phyloP scores from a whole-genome alignment of 2,113 vertebrate genomes.

The Oxyura jamaicensis region DNA sequence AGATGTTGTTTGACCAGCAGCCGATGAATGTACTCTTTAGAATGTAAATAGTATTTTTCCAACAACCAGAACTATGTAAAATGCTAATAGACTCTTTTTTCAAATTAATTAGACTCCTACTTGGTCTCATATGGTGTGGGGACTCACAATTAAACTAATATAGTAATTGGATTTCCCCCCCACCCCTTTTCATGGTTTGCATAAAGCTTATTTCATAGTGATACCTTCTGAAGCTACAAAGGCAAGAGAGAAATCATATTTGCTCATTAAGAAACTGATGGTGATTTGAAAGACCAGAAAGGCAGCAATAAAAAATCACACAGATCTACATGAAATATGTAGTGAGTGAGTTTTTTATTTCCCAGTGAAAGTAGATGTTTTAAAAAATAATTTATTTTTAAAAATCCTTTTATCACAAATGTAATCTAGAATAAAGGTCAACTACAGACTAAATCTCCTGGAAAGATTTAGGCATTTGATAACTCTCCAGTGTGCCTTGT shows the following conservation, averaged over 20 bases:
- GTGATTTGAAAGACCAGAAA: constrained; percentile 16
- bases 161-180: not conserved
- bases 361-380: not conserved
- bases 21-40: constrained; percentile 20
- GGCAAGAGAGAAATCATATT: constrained; percentile 3
- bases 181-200: not conserved
- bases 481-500: constrained; percentile 22
- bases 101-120: constrained; percentile 12
- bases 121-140: not conserved
- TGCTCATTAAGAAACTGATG: constrained; percentile 12
- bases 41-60: constrained; percentile 4
- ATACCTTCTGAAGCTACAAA: constrained; percentile 19
- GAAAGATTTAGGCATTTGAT: constrained; percentile 35
- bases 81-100: constrained; percentile 16
- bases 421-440: constrained; percentile 40
- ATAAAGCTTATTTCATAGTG: not conserved
- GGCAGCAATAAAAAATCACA: not conserved
- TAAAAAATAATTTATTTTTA: not conserved
- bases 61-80: not conserved
- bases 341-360: not conserved
- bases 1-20: constrained; percentile 22
- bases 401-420: constrained; percentile 34
- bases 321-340: constrained; percentile 1
- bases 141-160: constrained; percentile 28
- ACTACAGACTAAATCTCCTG: constrained; percentile 22